A percentile compares a stretch with the other conserved stretches of the same genome.
These are phyloP conservation scores for Drosophila borealis DNA, from an alignment of 2,888 invertebrate genomes.

Conservation along the genomic window DNA sequence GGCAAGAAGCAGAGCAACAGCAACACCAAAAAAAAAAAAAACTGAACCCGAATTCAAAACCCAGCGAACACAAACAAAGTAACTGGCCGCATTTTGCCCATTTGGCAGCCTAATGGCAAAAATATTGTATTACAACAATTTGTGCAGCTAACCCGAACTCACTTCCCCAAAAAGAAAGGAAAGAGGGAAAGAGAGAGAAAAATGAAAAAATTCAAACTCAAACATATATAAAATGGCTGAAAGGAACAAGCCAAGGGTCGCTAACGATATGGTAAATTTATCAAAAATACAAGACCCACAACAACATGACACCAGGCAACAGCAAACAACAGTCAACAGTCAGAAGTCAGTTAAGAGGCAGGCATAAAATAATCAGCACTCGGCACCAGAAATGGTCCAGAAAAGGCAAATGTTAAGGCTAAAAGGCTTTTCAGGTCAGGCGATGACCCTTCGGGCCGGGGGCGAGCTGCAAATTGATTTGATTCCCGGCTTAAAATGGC, in stretches of 20 bases:
- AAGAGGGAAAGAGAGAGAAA: neutral
- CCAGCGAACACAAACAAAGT: conserved; percentile 65
- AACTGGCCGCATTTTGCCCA: conserved; percentile 60
- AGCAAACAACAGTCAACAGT: conserved; percentile 19
- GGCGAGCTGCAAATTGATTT: conserved; percentile 62
- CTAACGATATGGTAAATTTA: conserved; percentile 80
- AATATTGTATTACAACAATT: conserved; percentile 80
- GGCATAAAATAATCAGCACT: conserved; percentile 74
- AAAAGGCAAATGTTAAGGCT: conserved; percentile 70
- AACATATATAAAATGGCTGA: conserved; percentile 38
- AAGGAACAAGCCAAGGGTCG: conserved; percentile 63
- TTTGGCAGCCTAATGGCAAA: conserved; percentile 74
- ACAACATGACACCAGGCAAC: conserved; percentile 60
- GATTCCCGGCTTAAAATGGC: conserved; percentile 32
- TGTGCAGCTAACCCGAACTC: conserved; percentile 48
- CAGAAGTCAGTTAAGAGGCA: conserved; percentile 37
- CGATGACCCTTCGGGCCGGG: conserved; percentile 24
- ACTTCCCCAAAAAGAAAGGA: conserved; percentile 4
- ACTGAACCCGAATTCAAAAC: neutral
- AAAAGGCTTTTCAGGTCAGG: conserved; percentile 73
- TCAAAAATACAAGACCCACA: conserved; percentile 60
- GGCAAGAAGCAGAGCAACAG: conserved; percentile 16
- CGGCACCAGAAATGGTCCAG: conserved; percentile 49
- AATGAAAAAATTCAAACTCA: conserved; percentile 17
- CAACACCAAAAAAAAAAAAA: conserved; percentile 12